Base-by-base conservation (phyloP, 2,113 vertebrate genomes). In the Pygoscelis antarcticus region DNA sequence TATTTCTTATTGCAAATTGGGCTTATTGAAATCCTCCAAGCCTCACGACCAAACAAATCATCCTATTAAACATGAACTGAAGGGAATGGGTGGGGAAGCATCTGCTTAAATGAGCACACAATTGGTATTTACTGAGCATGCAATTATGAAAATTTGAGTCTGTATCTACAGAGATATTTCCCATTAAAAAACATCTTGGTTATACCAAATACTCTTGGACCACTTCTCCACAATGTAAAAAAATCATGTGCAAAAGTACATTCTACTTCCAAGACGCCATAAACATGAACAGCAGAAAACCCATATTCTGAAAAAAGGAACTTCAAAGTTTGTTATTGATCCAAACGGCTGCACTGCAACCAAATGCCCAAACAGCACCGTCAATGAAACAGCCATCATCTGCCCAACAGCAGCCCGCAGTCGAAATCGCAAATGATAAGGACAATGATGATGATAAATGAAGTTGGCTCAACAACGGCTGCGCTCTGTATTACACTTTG, bases 201-300 rank as follows among this genome's bases (percentile, higher is more conserved):
- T 86, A 86, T 68, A 96, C 46, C 76, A 90, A 91, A 93, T 77
- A 83, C 20, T 93, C 83, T 89, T 95, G 96, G 97, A 95, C 29
- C 34, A 15, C 85, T 92, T 81, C 49, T 88, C 75, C 29, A 22
- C 71, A 60, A 74, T 6, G 78, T 83, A 91, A 97, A 88, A 88
- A 90, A 70, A 93, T 76, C 70, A 93, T 9, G 49, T 93, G 93
- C 66, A 91, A 93, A 83, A 88, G 72, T 61, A 69, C 44, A 10
- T 65, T 93, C 68, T 52, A 46, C 70, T 94, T 96, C 92, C 96
- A 96, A 91, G 84, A 77, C 2, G 3, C 78, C 75, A 83, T 83
- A 88, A 81, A 91, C 30, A 65, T 10, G 44, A 95, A 54, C 30
- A 55, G 70, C 54, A 94, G 57, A 95, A 91, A 87, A 87, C 4